phyloP scores from a whole-genome alignment of 2,113 vertebrate genomes.

The Mastomys coucha region DNA sequence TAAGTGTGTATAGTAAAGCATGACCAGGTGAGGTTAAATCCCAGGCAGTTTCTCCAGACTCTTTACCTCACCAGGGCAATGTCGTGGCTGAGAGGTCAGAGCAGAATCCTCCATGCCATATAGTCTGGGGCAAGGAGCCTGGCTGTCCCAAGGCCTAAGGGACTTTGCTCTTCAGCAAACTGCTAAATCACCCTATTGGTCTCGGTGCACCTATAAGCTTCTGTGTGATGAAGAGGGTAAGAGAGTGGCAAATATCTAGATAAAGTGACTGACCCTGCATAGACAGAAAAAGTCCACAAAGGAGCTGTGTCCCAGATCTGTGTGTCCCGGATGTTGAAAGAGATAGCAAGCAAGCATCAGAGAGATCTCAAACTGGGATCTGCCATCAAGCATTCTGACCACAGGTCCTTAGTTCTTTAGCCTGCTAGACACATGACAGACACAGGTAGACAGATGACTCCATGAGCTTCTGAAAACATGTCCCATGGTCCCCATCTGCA shows the following conservation, averaged over 20 bases:
- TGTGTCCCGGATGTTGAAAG: neutral
- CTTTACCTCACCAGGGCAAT: neutral
- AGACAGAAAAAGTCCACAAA: neutral
- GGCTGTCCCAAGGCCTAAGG: neutral
- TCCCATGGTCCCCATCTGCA: fast-evolving
- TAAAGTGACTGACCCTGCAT: neutral
- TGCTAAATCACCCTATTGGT: neutral
- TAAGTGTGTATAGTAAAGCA: neutral
- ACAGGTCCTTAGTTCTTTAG: neutral
- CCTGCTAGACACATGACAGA: neutral
- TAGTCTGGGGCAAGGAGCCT: neutral
- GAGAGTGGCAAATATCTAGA: neutral
- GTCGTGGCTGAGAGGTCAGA: neutral
- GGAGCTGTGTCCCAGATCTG: neutral
- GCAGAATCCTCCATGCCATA: neutral
- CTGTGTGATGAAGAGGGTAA: neutral
- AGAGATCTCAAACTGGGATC: neutral
- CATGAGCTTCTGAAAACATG: neutral
- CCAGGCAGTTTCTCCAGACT: neutral
- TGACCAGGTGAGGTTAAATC: neutral
- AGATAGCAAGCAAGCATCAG: neutral
- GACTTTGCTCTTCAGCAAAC: neutral
- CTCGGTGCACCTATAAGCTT: neutral
- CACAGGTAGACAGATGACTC: fast-evolving
- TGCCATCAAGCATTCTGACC: neutral